Percentiles rank a stretch among this genome's conserved stretches.
phyloP scores from a whole-genome alignment of 1,140 invertebrate species.

The Drosophila nikananu region DNA sequence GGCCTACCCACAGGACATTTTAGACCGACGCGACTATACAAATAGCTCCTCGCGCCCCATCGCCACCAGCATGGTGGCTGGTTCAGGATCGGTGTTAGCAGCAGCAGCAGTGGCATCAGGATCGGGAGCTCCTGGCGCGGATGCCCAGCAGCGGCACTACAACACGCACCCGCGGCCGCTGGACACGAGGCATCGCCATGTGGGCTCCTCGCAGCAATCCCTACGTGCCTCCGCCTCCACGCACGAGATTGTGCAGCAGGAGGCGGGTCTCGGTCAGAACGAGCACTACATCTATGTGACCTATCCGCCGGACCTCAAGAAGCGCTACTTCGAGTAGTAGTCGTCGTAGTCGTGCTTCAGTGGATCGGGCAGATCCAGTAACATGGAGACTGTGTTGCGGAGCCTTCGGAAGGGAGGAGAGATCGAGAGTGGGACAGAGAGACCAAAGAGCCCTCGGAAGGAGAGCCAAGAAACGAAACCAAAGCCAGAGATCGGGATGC shows the following conservation, averaged over 20 bases:
- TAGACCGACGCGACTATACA: constrained; percentile 85
- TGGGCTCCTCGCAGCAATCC: constrained; percentile 79
- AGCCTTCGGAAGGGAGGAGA: constrained; percentile 1
- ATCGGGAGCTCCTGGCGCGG: constrained; percentile 8
- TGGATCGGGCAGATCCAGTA: constrained; percentile 9
- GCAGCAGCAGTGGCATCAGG: background rate
- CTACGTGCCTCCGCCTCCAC: constrained; percentile 76
- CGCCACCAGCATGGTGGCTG: constrained; percentile 59
- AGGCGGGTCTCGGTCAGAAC: constrained; percentile 85
- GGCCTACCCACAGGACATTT: constrained; percentile 85
- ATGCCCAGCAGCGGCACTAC: constrained; percentile 62
- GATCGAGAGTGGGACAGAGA: constrained; percentile 22
- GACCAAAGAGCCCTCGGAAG: constrained; percentile 49
- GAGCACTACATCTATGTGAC: constrained; percentile 94
- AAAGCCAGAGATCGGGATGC: constrained; percentile 22
- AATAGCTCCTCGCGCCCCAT: constrained; percentile 68
- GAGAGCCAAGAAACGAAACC: constrained; percentile 28
- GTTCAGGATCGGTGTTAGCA: constrained; percentile 25
- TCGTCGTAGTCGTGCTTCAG: constrained; percentile 1
- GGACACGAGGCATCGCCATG: constrained; percentile 78
- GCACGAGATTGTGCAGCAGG: constrained; percentile 81
- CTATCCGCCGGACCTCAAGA: constrained; percentile 93
- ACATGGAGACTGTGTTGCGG: constrained; percentile 30
- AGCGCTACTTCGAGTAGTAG: constrained; percentile 88
- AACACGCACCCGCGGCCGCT: constrained; percentile 80